phyloP scores from a whole-genome alignment of 2,888 invertebrate genomes.

The Cinara cedri region DNA sequence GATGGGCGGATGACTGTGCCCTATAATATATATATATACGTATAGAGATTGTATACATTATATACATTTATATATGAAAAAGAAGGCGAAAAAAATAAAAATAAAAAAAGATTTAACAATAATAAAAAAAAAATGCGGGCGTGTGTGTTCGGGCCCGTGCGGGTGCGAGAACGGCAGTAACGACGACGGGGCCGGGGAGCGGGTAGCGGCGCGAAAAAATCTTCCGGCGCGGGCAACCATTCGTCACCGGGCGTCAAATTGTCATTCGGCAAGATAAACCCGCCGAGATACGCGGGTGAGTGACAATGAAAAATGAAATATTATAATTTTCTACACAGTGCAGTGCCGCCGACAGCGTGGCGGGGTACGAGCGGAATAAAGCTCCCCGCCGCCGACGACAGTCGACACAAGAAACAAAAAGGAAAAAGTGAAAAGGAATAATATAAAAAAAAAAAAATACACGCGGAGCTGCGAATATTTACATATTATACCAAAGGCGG shows the following conservation, averaged over 20 bases:
- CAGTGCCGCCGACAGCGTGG: conserved; percentile 5
- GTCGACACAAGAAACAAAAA: conserved; percentile 57
- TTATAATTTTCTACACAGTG: conserved; percentile 52
- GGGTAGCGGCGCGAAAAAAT: conserved; percentile 40
- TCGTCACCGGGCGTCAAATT: conserved; percentile 57
- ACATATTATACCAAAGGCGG: conserved; percentile 45
- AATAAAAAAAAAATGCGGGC: conserved; percentile 9
- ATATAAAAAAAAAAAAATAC: conserved; percentile 36
- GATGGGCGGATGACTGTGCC: background rate
- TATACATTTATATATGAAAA: background rate
- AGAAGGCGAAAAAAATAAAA: background rate
- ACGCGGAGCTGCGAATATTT: conserved; percentile 38
- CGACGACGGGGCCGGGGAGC: background rate
- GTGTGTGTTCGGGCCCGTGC: background rate
- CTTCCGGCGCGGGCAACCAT: conserved; percentile 55
- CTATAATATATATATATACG: no score
- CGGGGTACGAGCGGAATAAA: conserved; percentile 37
- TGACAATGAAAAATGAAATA: conserved; percentile 57
- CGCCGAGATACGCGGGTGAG: conserved; percentile 54
- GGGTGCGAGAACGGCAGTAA: background rate
- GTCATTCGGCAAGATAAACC: conserved; percentile 57
- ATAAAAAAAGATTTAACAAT: conserved; percentile 43
- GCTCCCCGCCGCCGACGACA: conserved; percentile 46
- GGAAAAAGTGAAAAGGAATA: conserved; percentile 57
- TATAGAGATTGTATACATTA: background rate